A percentile compares a stretch with the other conserved stretches of the same genome.
Conservation (phyloP, 1,140 invertebrate species). For the Aphelinus certus region DNA sequence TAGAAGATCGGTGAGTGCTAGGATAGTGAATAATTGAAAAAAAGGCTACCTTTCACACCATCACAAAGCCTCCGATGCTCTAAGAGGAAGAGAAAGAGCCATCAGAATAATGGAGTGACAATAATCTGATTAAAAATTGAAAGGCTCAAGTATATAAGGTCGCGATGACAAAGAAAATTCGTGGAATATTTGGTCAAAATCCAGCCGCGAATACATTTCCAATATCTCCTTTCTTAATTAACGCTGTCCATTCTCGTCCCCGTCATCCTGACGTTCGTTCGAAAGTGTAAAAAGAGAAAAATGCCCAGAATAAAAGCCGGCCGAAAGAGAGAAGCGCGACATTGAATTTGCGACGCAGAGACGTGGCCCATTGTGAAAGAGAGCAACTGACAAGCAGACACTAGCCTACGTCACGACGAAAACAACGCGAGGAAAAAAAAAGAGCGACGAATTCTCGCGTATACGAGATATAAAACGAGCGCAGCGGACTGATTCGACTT, state of each 20-base stretch:
- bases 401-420: not conserved
- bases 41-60: too few species aligned
- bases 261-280: not conserved
- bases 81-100: too few species aligned
- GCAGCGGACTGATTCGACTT: slow-evolving; percentile 31
- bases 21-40: too few species aligned
- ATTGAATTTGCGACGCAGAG: slow-evolving; percentile 8
- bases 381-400: slow-evolving; percentile 20
- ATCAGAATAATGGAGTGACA: too few species aligned
- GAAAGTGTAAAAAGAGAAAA: not conserved
- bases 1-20: too few species aligned
- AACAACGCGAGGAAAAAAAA: not conserved
- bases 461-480: not conserved
- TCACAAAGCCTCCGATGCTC: too few species aligned
- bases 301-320: not conserved
- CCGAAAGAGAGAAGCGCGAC: not conserved
- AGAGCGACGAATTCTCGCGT: slow-evolving; percentile 20
- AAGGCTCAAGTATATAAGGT: too few species aligned
- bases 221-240: slow-evolving; percentile 16
- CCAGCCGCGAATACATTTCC: slow-evolving; percentile 5
- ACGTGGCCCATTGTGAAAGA: not conserved
- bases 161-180: not conserved
- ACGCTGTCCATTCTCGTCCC: not conserved
- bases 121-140: too few species aligned
- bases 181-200: not conserved